These are phyloP conservation scores for Terebella lapidaria DNA, from an alignment of 2,888 invertebrate species.

Conservation along the genomic window DNA sequence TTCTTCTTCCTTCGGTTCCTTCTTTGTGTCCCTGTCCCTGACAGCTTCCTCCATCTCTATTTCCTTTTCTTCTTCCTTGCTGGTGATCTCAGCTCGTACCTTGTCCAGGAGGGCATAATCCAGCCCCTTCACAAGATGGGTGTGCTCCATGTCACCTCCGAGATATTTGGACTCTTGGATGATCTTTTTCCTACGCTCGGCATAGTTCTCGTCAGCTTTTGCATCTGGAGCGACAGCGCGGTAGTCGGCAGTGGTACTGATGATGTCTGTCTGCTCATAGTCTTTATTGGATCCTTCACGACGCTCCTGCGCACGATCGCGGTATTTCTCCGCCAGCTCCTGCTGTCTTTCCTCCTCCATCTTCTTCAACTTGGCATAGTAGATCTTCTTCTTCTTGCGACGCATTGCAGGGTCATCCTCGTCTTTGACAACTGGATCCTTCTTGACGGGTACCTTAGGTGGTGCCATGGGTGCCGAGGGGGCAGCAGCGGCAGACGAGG, in stretches of 20 bases:
- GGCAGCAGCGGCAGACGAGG: conserved; percentile 50
- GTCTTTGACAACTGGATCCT: conserved; percentile 10
- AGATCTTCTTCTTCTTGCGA: conserved; percentile 81
- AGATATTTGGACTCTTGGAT: conserved; percentile 98
- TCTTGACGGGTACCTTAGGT: background rate
- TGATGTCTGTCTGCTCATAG: conserved; percentile 68
- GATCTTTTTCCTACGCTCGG: conserved; percentile 87
- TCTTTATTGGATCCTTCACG: conserved; percentile 77
- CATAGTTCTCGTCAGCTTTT: conserved; percentile 66
- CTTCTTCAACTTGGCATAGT: conserved; percentile 85
- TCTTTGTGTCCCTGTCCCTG: background rate
- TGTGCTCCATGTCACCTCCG: conserved; percentile 99
- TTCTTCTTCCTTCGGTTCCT: background rate
- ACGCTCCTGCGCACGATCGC: conserved; percentile 69
- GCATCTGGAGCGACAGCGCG: conserved; percentile 94
- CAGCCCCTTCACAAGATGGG: conserved; percentile 97
- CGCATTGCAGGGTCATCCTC: conserved; percentile 69
- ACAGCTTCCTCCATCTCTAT: conserved; percentile 15
- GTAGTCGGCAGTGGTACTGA: conserved; percentile 77
- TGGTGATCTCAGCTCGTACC: conserved; percentile 83
- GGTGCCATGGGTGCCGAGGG: conserved; percentile 4
- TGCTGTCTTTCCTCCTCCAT: conserved; percentile 92
- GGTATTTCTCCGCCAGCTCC: conserved; percentile 86
- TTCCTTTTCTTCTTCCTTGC: conserved; percentile 62
- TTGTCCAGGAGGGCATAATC: conserved; percentile 90